phyloP scores from a whole-genome alignment of 1,140 invertebrate genomes.

The Aphidius gifuensis region DNA sequence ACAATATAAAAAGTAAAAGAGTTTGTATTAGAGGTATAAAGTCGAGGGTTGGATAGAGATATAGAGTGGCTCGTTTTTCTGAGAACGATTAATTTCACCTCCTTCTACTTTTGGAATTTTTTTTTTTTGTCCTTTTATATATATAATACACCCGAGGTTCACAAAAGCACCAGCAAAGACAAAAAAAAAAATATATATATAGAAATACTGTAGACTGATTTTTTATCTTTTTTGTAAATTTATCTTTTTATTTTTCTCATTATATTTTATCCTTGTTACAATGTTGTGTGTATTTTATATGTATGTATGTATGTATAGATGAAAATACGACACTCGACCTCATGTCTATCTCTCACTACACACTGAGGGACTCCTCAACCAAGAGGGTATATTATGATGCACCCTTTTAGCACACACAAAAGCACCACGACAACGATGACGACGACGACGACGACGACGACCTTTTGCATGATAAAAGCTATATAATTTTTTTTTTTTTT shows the following conservation, averaged over 20 bases:
- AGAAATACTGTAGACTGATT: background rate
- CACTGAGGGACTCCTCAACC: background rate
- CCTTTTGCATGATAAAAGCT: no score
- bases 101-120: background rate
- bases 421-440: no score
- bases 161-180: background rate
- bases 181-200: background rate
- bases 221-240: background rate
- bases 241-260: background rate
- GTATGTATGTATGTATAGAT: no score
- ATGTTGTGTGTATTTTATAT: no score
- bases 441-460: no score
- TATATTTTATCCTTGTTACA: background rate
- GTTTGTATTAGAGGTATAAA: background rate
- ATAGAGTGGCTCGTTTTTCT: conserved; percentile 15
- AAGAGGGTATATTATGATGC: conserved; percentile 9
- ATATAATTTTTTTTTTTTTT: no score
- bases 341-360: conserved; percentile 1
- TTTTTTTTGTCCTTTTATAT: background rate
- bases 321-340: conserved; percentile 5
- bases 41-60: background rate
- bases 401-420: conserved; percentile 7
- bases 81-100: conserved; percentile 23
- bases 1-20: background rate
- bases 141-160: conserved; percentile 5